Evolutionary conservation across 1,140 invertebrate species (phyloP), one percentile per base, ranked within the genome.

Genomic region (Pissodes strobi): DNA sequence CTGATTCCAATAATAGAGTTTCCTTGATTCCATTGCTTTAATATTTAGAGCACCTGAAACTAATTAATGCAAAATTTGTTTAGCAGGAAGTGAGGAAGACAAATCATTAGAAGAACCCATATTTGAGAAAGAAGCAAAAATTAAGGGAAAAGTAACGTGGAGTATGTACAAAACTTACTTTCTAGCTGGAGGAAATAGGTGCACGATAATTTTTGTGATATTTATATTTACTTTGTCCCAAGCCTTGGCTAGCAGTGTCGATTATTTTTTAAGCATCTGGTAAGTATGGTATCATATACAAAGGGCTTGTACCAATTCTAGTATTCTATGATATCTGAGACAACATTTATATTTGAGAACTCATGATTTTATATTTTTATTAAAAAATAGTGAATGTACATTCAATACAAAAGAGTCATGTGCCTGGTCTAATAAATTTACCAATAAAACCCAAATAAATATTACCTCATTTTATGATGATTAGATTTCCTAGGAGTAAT

Each of bases 191-290:
- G 80, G 79, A 52, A 84, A 81, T 8, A 74, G 81, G n/a, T 76
- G 78, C 18, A 66, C 82, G 18, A 69, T 83, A 1, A 75, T 83
- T 1, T 49, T 81, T 8, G 79, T 87, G 72, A 15, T 80, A 4
- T 18, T 82, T 4, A 71, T 86, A 0, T 85, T 84, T 34, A 49
- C 84, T 4, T 67, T 83, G 0, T 82, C 86, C 12, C 89, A 90
- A 76, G 72, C 84, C 12, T 70, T 84, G 15, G 85, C 82, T 30
- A 90, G 87, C 62, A 82, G 82, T n/a, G 81, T 82, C 5, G 88
- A 90, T 69, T 87, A 86, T 72, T 86, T 87, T 76, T 73, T 88
- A 0, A 82, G 85, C 2, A 85, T 82, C 68, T 90, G 88, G 87
- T 87, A 60, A 81, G 79, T 59, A n/a, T n/a, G n/a, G n/a, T 1